These are phyloP conservation scores for Arctia plantaginis DNA, from an alignment of 2,888 invertebrate genomes.

Conservation along the genomic window DNA sequence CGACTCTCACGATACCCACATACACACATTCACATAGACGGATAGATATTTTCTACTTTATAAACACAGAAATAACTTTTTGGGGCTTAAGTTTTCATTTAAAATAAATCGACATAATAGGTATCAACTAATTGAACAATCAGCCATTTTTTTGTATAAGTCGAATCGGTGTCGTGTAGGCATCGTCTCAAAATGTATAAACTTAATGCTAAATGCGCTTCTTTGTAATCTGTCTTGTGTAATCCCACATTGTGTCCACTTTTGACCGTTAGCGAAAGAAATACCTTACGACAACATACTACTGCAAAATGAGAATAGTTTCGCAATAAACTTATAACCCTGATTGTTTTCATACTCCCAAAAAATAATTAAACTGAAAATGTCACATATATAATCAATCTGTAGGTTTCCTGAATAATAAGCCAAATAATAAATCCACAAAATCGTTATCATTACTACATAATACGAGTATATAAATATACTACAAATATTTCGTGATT, in stretches of 20 bases:
- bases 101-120: not conserved
- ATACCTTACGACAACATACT: constrained; percentile 29
- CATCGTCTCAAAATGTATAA: constrained; percentile 63
- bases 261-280: constrained; percentile 70
- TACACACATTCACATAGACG: too few relatives aligned
- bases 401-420: not conserved
- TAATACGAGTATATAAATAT: too few relatives aligned
- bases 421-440: too few relatives aligned
- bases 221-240: constrained; percentile 84
- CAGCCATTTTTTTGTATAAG: too few relatives aligned
- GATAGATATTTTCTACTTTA: not conserved
- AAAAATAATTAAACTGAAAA: not conserved
- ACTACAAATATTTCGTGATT: too few relatives aligned
- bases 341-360: not conserved
- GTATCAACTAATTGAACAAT: not conserved
- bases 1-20: too few relatives aligned
- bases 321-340: not conserved
- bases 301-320: not conserved
- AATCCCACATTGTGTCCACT: constrained; percentile 81
- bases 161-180: constrained; percentile 30
- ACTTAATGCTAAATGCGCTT: constrained; percentile 73
- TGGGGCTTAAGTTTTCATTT: too few relatives aligned
- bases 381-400: not conserved
- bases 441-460: too few relatives aligned
- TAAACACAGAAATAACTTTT: not conserved